Conservation (phyloP, 2,113 vertebrate genomes). For the Mandrillus leucophaeus region DNA sequence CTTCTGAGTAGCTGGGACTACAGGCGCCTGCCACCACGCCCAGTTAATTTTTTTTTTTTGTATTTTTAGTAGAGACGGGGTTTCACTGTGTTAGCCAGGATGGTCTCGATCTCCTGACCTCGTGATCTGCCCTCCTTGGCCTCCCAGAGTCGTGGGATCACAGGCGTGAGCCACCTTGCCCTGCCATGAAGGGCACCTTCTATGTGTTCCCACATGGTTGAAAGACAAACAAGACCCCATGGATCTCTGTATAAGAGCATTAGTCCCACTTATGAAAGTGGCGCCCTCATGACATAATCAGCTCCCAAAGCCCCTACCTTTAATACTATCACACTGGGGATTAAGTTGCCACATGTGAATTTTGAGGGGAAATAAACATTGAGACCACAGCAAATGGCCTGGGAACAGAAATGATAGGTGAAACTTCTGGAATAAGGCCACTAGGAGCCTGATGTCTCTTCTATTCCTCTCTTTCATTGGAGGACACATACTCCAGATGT, state of each 20-base stretch:
- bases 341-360: not conserved
- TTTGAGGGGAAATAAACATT: not conserved
- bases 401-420: not conserved
- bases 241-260: not conserved
- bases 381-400: not conserved
- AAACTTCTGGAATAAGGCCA: not conserved
- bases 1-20: too few relatives aligned
- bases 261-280: not conserved
- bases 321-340: not conserved
- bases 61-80: too few relatives aligned
- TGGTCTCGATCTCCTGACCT: too few relatives aligned
- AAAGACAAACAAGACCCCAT: not conserved
- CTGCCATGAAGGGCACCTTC: not conserved
- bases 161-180: too few relatives aligned
- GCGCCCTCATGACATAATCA: not conserved
- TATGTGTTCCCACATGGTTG: not conserved
- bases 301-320: not conserved
- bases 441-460: not conserved
- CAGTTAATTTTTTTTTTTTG: too few relatives aligned
- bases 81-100: too few relatives aligned
- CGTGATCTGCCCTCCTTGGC: too few relatives aligned
- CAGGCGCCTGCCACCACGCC: rapidly evolving
- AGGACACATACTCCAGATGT: not conserved
- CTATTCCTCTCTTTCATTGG: not conserved
- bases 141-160: too few relatives aligned